A percentile compares a stretch with the other conserved stretches of the same genome.
Evolutionary conservation across 2,113 vertebrate genomes (phyloP).

Genomic region (Uropsilus gracilis): DNA sequence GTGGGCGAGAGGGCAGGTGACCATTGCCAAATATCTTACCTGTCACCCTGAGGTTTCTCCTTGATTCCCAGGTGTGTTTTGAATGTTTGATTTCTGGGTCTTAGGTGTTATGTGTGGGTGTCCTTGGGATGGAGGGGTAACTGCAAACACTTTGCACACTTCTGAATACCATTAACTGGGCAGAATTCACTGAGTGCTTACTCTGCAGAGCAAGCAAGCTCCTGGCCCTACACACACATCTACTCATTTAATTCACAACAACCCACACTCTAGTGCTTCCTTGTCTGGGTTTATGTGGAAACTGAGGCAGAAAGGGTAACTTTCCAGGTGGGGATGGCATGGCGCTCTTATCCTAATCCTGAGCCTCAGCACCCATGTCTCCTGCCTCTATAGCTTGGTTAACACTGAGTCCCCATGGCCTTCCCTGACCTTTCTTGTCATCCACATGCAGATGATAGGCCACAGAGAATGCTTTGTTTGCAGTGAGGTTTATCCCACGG

Average conservation of each 20-base stretch:
- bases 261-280: not conserved
- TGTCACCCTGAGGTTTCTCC: no score
- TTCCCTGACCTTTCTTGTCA: no score
- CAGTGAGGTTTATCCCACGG: no score
- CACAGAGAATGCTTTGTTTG: no score
- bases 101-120: not conserved
- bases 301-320: not conserved
- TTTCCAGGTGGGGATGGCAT: not conserved
- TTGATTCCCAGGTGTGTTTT: not conserved
- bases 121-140: not conserved
- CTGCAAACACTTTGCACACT: not conserved
- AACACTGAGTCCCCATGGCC: no score
- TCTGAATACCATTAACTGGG: not conserved
- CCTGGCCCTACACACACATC: not conserved
- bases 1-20: not conserved
- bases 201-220: not conserved
- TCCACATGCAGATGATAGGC: no score
- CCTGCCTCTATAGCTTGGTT: no score
- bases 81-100: not conserved
- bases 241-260: not conserved
- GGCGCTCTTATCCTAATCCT: not conserved
- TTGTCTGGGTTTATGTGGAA: not conserved
- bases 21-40: not conserved
- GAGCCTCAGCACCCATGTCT: no score
- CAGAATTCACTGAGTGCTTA: not conserved